phyloP scores from a whole-genome alignment of 2,113 vertebrate genomes.

The Planiliza haematocheilus region DNA sequence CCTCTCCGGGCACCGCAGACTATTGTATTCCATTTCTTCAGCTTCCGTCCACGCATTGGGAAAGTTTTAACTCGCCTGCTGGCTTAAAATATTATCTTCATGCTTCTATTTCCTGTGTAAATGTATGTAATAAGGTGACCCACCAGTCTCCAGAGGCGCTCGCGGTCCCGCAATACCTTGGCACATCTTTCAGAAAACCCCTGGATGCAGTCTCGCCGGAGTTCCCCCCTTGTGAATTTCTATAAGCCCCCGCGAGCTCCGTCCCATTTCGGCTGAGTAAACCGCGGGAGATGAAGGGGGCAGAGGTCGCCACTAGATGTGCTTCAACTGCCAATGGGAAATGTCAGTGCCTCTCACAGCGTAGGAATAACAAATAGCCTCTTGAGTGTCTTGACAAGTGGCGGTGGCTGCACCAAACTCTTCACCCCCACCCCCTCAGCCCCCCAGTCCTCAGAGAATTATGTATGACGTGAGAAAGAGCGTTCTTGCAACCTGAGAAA shows the following conservation, averaged over 20 bases:
- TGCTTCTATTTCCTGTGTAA: constrained; percentile 41
- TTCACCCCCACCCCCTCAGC: no score
- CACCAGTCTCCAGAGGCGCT: constrained; percentile 29
- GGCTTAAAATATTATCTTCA: constrained; percentile 39
- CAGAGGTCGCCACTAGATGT: constrained; percentile 61
- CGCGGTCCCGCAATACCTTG: constrained; percentile 14
- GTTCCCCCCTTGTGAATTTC: constrained; percentile 50
- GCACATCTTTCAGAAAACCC: constrained; percentile 52
- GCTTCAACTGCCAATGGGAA: constrained; percentile 70
- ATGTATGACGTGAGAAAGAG: constrained; percentile 39
- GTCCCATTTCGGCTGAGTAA: constrained; percentile 73
- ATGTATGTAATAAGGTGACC: constrained; percentile 61
- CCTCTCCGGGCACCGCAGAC: neutral
- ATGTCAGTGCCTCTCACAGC: constrained; percentile 66
- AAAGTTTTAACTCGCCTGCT: constrained; percentile 26
- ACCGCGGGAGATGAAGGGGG: constrained; percentile 66
- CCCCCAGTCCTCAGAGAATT: constrained; percentile 54
- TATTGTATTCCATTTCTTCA: constrained; percentile 7
- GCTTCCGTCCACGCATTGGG: neutral
- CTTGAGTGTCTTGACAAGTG: constrained; percentile 64
- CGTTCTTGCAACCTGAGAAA: constrained; percentile 37
- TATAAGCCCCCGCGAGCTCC: constrained; percentile 44
- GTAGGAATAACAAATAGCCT: constrained; percentile 72
- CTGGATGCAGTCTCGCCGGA: constrained; percentile 27
- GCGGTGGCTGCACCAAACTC: constrained; percentile 41